Conservation (phyloP, 2,113 vertebrate genomes). For the Tyrannus savana region DNA sequence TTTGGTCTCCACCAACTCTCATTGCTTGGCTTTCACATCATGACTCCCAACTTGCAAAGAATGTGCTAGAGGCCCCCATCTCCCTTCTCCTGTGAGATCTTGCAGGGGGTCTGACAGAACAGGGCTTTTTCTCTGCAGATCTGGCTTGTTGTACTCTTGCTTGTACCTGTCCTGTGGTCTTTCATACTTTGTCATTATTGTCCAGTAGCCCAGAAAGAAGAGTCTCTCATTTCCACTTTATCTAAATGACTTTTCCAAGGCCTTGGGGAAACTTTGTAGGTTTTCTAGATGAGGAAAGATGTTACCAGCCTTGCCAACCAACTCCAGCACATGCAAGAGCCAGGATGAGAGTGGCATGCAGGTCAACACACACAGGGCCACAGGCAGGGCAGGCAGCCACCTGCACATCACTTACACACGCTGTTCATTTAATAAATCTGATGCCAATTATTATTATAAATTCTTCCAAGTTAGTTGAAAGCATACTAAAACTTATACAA, state of each 20-base stretch:
- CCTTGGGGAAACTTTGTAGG: not conserved
- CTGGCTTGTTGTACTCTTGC: not conserved
- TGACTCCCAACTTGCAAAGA: not conserved
- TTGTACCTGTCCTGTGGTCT: not conserved
- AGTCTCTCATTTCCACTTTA: not conserved
- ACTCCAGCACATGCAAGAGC: not conserved
- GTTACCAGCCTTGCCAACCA: not conserved
- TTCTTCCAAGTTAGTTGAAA: not conserved
- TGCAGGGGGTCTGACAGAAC: not conserved
- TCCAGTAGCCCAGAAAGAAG: not conserved
- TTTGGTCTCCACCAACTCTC: not conserved
- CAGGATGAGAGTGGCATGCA: not conserved
- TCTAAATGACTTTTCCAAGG: not conserved
- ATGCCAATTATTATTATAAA: not conserved
- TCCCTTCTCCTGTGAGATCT: not conserved
- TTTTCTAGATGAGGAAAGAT: not conserved
- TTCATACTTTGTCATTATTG: not conserved
- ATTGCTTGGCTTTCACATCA: fast-evolving
- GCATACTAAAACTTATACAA: not conserved
- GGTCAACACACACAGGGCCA: not conserved
- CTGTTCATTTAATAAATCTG: not conserved
- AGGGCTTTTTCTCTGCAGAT: not conserved
- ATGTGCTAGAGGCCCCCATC: no score
- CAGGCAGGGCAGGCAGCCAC: not conserved
- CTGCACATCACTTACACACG: not conserved